Evolutionary conservation across 2,888 invertebrate genomes (phyloP).

Genomic region (Hedya salicella): DNA sequence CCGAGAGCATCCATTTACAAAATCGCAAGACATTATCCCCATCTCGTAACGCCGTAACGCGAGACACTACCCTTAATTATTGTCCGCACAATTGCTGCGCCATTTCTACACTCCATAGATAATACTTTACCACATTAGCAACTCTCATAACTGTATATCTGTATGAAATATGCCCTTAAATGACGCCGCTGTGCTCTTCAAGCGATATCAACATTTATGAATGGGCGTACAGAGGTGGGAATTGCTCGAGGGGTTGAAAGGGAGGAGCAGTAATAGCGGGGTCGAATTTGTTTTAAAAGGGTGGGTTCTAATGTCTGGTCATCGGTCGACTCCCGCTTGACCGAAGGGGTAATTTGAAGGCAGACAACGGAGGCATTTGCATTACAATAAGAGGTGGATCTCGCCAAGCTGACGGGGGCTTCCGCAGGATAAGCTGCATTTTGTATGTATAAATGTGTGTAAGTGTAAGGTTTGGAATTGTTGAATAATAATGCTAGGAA

Average conservation of each 20-base stretch:
- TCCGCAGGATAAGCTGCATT: slow-evolving; percentile 77
- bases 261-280: slow-evolving; percentile 55
- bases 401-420: slow-evolving; percentile 63
- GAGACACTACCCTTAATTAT: slow-evolving; percentile 71
- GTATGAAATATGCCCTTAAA: slow-evolving; percentile 75
- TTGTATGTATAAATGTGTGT: slow-evolving; percentile 71
- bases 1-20: slow-evolving; percentile 64
- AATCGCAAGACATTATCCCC: slow-evolving; percentile 73
- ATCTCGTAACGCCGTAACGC: slow-evolving; percentile 66
- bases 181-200: slow-evolving; percentile 50
- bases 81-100: slow-evolving; percentile 77
- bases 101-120: slow-evolving; percentile 66
- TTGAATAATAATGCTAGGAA: slow-evolving; percentile 69
- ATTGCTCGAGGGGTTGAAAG: slow-evolving; percentile 52
- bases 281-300: slow-evolving; percentile 76
- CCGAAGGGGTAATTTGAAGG: slow-evolving; percentile 83
- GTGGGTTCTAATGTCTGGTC: slow-evolving; percentile 81
- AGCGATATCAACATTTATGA: slow-evolving; percentile 57
- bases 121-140: slow-evolving; percentile 74
- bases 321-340: slow-evolving; percentile 77
- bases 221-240: slow-evolving; percentile 57
- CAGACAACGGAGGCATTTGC: slow-evolving; percentile 83
- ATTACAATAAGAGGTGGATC: slow-evolving; percentile 80
- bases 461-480: slow-evolving; percentile 64
- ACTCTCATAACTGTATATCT: slow-evolving; percentile 79